Base-by-base conservation (phyloP, 2,888 invertebrate species). In the Heliothis peltigera region DNA sequence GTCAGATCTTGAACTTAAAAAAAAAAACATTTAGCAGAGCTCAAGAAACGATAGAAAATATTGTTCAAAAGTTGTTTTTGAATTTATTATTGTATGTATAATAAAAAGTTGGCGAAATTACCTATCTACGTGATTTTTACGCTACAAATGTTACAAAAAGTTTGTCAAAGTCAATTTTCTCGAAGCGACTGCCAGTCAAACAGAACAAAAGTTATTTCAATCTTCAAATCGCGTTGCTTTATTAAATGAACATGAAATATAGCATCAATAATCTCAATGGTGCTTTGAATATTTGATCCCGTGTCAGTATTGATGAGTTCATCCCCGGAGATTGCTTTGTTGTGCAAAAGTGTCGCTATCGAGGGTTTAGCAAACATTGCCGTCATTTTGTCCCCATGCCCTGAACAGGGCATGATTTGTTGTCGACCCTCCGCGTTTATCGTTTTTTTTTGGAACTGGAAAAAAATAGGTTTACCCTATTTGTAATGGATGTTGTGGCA, bases 331-430 rank as follows among this genome's bases (percentile, higher is more conserved):
- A 83, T 83, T 80, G 82, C 83, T 87, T 84, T 84, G 84, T 84
- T 83, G 81, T 79, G 78, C 79, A 66, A 80, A 79, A 84, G 80
- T 81, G 80, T 77, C 75, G 75, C 73, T 70, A 77, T 79, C 63
- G 76, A 79, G 84, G 81, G 84, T 81, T 82, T 82, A 76, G 84
- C 81, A 87, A 89, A 88, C 84, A 87, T 80, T 81, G 77, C 67
- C 74, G 79, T 77, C 81, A 75, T 84, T 84, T 83, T 82, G 83
- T 82, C 79, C 78, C 53, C 77, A 80, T 85, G 81, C 79, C 77
- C 67, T 82, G 77, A 83, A 79, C 82, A 81, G 79, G n/a, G 67
- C 83, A 85, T 83, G 86, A 87, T 89, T 86, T 87, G 87, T 86
- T 77, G 83, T 72, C 81, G 81, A 84, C 82, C 87, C 83, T 82